A percentile compares a stretch with the other conserved stretches of the same genome.
Evolutionary conservation across 1,140 invertebrate species (phyloP).

Genomic region (Plectrocnemia conspersa): DNA sequence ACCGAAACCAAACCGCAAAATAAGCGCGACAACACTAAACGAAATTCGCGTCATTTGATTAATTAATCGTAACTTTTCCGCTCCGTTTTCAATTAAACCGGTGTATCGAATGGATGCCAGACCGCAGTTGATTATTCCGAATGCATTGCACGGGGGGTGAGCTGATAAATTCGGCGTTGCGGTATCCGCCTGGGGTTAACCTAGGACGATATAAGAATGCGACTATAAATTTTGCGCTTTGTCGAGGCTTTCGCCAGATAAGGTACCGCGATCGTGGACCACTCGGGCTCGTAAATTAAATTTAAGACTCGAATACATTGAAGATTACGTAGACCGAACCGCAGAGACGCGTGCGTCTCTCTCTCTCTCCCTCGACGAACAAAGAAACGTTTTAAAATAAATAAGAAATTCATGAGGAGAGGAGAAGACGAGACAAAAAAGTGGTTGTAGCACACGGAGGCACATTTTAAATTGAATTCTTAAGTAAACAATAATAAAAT

Average conservation of each 20-base stretch:
- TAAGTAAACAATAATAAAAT: no score
- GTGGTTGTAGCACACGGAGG: no score
- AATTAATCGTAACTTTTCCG: constrained; percentile 21
- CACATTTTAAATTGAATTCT: no score
- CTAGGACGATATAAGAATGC: constrained; percentile 28
- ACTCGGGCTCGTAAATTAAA: constrained; percentile 30
- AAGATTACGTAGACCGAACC: no score
- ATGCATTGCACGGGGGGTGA: constrained; percentile 14
- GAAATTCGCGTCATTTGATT: no score
- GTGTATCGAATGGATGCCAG: constrained; percentile 21
- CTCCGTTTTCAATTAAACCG: constrained; percentile 19
- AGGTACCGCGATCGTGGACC: constrained; percentile 10
- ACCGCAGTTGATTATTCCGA: constrained; percentile 24
- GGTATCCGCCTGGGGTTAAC: background rate
- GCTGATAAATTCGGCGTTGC: constrained; percentile 12
- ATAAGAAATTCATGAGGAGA: no score
- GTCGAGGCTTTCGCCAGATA: constrained; percentile 28
- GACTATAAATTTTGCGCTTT: constrained; percentile 31
- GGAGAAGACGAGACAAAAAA: no score
- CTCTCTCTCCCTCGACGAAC: no score
- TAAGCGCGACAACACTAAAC: no score
- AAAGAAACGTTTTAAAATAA: no score
- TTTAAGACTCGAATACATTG: constrained; percentile 30
- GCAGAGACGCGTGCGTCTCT: no score
- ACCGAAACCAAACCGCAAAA: no score